Evolutionary conservation across 1,140 invertebrate species (phyloP).

Genomic region (Cherax destructor): DNA sequence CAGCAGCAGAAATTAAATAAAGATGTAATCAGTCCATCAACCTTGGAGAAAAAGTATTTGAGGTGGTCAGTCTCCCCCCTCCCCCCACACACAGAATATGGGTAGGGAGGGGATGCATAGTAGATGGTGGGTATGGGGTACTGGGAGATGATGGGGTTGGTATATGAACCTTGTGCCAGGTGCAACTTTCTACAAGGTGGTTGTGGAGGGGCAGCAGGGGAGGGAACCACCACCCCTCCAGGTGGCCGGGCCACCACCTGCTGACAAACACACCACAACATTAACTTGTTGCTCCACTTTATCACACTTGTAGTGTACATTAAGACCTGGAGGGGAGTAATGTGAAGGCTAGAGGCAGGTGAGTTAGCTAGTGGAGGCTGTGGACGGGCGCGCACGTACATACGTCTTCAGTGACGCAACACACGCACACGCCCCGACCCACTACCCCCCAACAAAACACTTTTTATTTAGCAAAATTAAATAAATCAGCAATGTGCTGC

Average conservation of each 20-base stretch:
- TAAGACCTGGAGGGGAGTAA: neutral
- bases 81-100: no score
- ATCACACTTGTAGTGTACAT: neutral
- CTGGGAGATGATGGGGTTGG: neutral
- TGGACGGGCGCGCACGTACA: neutral
- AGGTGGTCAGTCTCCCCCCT: no score
- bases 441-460: neutral
- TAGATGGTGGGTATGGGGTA: neutral
- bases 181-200: conserved; percentile 8
- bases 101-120: neutral
- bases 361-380: neutral
- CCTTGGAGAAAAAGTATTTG: no score
- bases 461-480: no score
- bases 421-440: neutral
- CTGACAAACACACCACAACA: neutral
- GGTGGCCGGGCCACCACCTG: neutral
- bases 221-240: neutral
- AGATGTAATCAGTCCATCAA: no score
- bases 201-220: neutral
- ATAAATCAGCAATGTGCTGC: no score
- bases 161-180: neutral
- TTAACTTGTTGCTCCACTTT: neutral
- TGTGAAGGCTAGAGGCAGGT: neutral
- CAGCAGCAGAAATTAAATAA: no score
- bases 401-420: neutral